These are phyloP conservation scores for Axea sp. DNA, from an alignment of 2,888 invertebrate species.

Conservation along the genomic window DNA sequence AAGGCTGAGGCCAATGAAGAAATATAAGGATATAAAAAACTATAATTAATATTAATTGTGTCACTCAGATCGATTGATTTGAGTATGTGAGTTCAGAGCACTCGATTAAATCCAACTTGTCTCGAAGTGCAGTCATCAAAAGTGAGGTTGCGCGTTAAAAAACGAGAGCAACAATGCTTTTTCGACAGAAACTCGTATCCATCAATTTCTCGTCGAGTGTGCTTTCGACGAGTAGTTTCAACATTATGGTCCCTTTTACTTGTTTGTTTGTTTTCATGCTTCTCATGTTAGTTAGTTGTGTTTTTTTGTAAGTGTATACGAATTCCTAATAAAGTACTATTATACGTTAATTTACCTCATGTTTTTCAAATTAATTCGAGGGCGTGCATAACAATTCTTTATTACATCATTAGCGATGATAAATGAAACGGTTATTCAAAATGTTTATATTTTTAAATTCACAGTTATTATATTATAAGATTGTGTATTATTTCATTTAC, in stretches of 20 bases:
- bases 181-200: constrained; percentile 51
- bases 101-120: constrained; percentile 62
- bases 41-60: constrained; percentile 59
- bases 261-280: constrained; percentile 32
- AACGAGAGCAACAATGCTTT: constrained; percentile 38
- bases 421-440: no score
- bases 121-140: constrained; percentile 41
- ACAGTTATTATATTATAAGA: no score
- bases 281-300: constrained; percentile 6
- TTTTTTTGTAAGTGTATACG: not conserved
- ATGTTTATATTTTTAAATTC: no score
- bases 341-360: no score
- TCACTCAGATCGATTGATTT: constrained; percentile 57
- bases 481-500: no score
- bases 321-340: not conserved
- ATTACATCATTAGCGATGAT: no score
- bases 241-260: constrained; percentile 49
- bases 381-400: no score
- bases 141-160: constrained; percentile 41
- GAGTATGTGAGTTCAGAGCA: constrained; percentile 58
- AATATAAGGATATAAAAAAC: constrained; percentile 17
- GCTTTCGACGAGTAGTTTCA: constrained; percentile 40
- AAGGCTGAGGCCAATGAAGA: not conserved
- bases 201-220: constrained; percentile 52
- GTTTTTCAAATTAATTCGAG: no score